Evolutionary conservation across 2,797 vertebrate genomes (phyloP).

Genomic region (Ptychobarbus kaznakovi): DNA sequence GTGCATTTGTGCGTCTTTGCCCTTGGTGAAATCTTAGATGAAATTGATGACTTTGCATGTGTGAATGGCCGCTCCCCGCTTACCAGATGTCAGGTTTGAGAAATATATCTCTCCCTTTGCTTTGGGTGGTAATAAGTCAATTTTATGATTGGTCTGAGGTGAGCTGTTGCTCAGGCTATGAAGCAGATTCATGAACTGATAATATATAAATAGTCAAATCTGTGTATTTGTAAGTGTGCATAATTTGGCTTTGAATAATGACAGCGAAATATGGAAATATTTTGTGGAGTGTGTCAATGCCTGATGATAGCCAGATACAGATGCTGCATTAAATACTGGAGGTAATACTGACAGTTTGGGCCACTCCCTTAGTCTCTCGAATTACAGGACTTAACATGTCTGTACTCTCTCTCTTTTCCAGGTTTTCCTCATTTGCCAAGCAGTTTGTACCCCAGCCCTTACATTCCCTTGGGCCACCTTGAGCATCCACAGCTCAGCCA

Average conservation of each 20-base stretch:
- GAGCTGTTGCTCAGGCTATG: background rate
- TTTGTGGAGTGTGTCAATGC: background rate
- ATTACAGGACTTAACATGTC: background rate
- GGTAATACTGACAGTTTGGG: background rate
- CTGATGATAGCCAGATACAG: background rate
- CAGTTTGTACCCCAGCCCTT: conserved; percentile 88
- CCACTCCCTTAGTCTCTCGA: conserved; percentile 26
- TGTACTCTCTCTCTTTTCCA: conserved; percentile 63
- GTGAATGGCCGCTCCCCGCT: conserved; percentile 5
- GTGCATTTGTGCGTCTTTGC: conserved; percentile 5
- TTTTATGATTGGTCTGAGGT: conserved; percentile 43
- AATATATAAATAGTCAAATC: conserved; percentile 39
- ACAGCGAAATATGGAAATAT: background rate
- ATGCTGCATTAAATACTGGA: background rate
- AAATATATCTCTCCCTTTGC: conserved; percentile 34
- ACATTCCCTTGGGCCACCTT: conserved; percentile 92
- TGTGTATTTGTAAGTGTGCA: conserved; percentile 27
- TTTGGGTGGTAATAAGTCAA: conserved; percentile 35
- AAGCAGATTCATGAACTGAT: conserved; percentile 40
- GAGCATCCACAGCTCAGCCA: conserved; percentile 89
- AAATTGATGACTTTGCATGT: conserved; percentile 39
- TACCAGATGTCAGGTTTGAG: conserved; percentile 43
- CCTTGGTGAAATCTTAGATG: conserved; percentile 23
- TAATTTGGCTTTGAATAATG: conserved; percentile 23
- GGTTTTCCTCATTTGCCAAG: conserved; percentile 90